A percentile compares a stretch with the other conserved stretches of the same genome.
These are phyloP conservation scores for Heliangelus exortis DNA, from an alignment of 2,797 vertebrate genomes.

Conservation along the genomic window DNA sequence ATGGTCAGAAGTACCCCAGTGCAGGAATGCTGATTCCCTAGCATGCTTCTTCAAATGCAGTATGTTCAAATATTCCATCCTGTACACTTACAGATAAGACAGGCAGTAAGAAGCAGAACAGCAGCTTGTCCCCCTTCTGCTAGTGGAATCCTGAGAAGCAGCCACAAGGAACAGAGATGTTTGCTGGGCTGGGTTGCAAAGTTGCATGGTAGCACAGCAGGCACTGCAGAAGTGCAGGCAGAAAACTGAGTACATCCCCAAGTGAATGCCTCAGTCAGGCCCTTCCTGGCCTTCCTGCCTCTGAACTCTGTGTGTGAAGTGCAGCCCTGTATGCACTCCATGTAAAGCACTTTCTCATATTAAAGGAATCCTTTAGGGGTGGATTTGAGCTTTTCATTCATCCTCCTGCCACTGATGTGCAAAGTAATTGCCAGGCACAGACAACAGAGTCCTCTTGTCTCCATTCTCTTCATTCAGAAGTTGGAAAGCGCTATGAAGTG, in stretches of 20 bases:
- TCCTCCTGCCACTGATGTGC: not conserved
- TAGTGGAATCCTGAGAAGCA: not conserved
- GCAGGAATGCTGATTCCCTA: not conserved
- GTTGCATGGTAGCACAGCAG: not conserved
- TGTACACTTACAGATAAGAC: rapidly evolving
- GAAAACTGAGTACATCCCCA: not conserved
- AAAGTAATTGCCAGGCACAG: not conserved
- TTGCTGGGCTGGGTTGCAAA: not conserved
- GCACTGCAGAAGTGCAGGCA: not conserved
- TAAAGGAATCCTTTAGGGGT: not conserved
- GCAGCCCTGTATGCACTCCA: not conserved
- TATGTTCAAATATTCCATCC: not conserved
- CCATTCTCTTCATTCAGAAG: not conserved
- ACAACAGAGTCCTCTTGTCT: not conserved
- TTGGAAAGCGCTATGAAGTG: not conserved
- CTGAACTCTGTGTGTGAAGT: not conserved
- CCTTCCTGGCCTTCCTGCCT: not conserved
- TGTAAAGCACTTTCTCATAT: not conserved
- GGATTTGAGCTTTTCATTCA: not conserved
- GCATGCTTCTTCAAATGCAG: not conserved
- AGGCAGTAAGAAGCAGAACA: not conserved
- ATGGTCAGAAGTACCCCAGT: not conserved
- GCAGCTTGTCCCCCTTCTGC: not conserved
- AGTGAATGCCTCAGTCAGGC: not conserved
- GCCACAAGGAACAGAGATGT: rapidly evolving